phyloP scores from a whole-genome alignment of 2,113 vertebrate species.

The Hippocampus abdominalis region DNA sequence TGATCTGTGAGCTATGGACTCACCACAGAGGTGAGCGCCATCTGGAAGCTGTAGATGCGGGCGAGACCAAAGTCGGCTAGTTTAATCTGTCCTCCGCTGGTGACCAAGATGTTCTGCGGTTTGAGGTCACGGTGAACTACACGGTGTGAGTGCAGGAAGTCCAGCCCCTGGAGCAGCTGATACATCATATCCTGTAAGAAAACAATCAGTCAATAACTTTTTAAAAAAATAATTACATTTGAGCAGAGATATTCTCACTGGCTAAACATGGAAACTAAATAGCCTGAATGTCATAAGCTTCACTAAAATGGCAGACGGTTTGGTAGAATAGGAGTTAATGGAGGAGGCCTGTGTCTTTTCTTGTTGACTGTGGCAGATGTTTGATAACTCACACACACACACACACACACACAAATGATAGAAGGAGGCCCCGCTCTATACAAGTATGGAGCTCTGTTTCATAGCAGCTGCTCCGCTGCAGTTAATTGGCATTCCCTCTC shows the following conservation, averaged over 20 bases:
- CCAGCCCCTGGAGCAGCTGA: conserved; percentile 93
- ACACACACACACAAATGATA: not conserved
- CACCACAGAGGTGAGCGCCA: conserved; percentile 98
- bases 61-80: conserved; percentile 95
- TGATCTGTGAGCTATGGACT: conserved; percentile 44
- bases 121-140: conserved; percentile 97
- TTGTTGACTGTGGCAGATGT: conserved; percentile 78
- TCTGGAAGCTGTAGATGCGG: conserved; percentile 98
- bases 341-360: conserved; percentile 56
- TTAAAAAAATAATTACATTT: conserved; percentile 5
- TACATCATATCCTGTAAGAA: conserved; percentile 92
- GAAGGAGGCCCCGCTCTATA: conserved; percentile 32
- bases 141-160: conserved; percentile 96
- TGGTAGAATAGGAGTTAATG: conserved; percentile 43
- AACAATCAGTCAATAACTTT: not conserved
- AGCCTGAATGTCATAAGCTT: not conserved
- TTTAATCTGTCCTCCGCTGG: conserved; percentile 94
- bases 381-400: conserved; percentile 67
- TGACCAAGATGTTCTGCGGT: conserved; percentile 97
- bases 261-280: too few relatives aligned
- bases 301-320: conserved; percentile 20
- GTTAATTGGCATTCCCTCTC: conserved; percentile 42
- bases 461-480: conserved; percentile 59
- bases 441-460: conserved; percentile 45
- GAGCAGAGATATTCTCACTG: too few relatives aligned